Evolutionary conservation across 2,888 invertebrate genomes (phyloP), one percentile per base, ranked within the genome.

Genomic region (Ichneumon xanthorius): DNA sequence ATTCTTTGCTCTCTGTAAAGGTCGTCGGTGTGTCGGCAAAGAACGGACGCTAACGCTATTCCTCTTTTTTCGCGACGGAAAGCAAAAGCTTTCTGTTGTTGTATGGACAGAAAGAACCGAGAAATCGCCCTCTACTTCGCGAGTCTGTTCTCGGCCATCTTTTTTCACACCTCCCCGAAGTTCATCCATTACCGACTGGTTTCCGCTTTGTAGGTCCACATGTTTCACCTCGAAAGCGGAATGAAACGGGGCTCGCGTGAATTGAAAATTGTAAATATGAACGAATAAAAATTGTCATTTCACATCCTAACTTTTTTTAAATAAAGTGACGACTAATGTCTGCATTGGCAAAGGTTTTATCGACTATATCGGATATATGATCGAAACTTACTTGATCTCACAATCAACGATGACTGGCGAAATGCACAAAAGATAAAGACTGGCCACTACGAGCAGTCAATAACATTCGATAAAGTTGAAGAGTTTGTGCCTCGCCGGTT

Each of bases 1-100:
- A 81, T 84, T 84, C 77, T 80, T 77, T 65, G 68, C 72, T 81
- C 61, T 73, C 61, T 45, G 73, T 53, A 58, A 80, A 68, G 70
- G 68, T 81, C 72, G 71, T 72, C 76, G 50, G 63, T 61, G 58
- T 75, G 65, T 72, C 68, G 77, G 55, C 37, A 65, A 76, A 76
- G 68, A 80, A 67, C 79, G 61, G 58, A 26, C 73, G 71, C 71
- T 65, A 26, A 55, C 33, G 67, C 37, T 11, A 26, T 14, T 26
- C 22, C 9, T 26, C 26, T 58, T 22, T 58, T 65, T 76, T 65
- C 0, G 7, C 5, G 22, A 22, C 0, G 0, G 5, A 11, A 55
- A 22, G 9, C 9, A 55, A 55, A 19, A 55, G 55, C 22, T 3
- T 19, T 53, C 6, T 1, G 53, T 30, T 53, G 45, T 33, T 58